These are phyloP conservation scores for Brenthis daphne DNA, from an alignment of 2,888 invertebrate species.

Conservation along the genomic window DNA sequence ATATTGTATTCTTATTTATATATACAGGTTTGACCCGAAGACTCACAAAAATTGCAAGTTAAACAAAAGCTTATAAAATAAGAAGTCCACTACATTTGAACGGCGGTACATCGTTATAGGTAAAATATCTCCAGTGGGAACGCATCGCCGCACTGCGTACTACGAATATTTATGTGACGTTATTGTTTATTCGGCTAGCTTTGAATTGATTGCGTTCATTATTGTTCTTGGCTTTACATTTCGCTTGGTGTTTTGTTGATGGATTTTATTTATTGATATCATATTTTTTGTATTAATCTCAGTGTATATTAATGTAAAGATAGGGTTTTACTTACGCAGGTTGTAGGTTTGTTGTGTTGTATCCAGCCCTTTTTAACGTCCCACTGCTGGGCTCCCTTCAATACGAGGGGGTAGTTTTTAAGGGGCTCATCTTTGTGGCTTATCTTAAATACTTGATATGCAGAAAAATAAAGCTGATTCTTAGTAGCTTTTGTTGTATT, in stretches of 20 bases:
- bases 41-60: too few relatives aligned
- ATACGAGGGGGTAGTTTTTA: too few relatives aligned
- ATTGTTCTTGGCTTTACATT: constrained; percentile 29
- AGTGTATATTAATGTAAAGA: not conserved
- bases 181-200: constrained; percentile 32
- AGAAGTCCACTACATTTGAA: not conserved
- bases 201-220: constrained; percentile 39
- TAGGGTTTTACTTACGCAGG: too few relatives aligned
- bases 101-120: not conserved
- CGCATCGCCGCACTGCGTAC: constrained; percentile 37
- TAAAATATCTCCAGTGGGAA: constrained; percentile 24
- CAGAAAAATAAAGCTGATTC: too few relatives aligned
- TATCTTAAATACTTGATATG: too few relatives aligned
- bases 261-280: not conserved
- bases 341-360: too few relatives aligned
- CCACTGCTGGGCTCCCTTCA: too few relatives aligned
- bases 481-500: too few relatives aligned
- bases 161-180: constrained; percentile 39
- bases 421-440: too few relatives aligned
- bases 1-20: too few relatives aligned
- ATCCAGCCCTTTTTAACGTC: too few relatives aligned
- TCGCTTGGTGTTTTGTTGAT: constrained; percentile 14
- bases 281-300: not conserved
- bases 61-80: not conserved
- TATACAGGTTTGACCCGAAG: too few relatives aligned